Percentiles rank a stretch among this genome's conserved stretches.
phyloP scores from a whole-genome alignment of 53 echinoderm and acorn worm genomes.

The Apostichopus leukothele region DNA sequence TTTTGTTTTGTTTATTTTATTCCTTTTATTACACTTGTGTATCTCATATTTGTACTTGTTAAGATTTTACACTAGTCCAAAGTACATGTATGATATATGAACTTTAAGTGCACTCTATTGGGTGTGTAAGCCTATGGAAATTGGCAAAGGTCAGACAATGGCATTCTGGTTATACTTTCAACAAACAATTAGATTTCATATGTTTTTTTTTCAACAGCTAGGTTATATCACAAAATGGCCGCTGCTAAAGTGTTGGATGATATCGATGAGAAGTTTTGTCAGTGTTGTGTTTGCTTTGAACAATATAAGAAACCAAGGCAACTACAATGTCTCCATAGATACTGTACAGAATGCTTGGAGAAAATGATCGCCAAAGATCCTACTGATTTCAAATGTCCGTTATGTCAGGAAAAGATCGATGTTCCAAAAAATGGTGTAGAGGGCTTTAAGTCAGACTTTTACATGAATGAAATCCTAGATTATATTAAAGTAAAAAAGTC shows the following conservation, averaged over 20 bases:
- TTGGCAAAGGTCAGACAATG: too few relatives aligned
- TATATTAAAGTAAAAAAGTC: neutral
- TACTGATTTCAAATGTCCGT: neutral
- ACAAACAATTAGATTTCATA: too few relatives aligned
- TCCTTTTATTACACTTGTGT: too few relatives aligned
- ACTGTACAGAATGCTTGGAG: neutral
- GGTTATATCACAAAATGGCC: neutral
- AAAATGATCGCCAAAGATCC: neutral
- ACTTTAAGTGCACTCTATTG: too few relatives aligned
- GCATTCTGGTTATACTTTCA: too few relatives aligned
- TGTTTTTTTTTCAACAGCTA: too few relatives aligned
- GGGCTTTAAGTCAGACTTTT: neutral
- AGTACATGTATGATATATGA: too few relatives aligned
- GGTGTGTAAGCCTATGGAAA: too few relatives aligned
- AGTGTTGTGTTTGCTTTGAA: slow-evolving; percentile 13
- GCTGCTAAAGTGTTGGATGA: neutral
- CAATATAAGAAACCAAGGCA: slow-evolving; percentile 9
- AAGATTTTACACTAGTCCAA: too few relatives aligned
- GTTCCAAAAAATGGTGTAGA: neutral
- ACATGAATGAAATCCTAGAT: neutral
- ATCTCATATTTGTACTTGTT: too few relatives aligned
- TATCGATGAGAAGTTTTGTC: slow-evolving; percentile 20
- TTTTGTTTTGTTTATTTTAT: too few relatives aligned
- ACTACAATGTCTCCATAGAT: slow-evolving; percentile 12
- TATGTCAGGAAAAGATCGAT: neutral